phyloP scores from a whole-genome alignment of 2,888 invertebrate species.

The Drosophila austrosaltans region DNA sequence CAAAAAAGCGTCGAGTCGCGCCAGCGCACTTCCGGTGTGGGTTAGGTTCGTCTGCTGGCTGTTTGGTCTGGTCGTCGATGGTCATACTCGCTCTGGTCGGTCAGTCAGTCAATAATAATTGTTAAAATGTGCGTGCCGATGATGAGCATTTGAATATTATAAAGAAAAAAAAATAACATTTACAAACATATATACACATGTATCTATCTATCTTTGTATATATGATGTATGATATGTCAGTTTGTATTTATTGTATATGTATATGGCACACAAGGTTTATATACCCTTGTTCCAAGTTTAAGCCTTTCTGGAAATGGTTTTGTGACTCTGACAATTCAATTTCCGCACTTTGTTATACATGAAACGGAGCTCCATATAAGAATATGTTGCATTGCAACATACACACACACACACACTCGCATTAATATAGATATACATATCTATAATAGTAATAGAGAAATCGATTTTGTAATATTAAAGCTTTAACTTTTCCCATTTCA shows the following conservation, averaged over 20 bases:
- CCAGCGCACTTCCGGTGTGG: constrained; percentile 55
- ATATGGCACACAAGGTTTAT: constrained; percentile 3
- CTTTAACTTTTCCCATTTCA: constrained; percentile 1
- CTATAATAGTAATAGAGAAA: not conserved
- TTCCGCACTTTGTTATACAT: constrained; percentile 46
- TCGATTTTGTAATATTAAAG: not conserved
- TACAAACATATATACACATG: constrained; percentile 16
- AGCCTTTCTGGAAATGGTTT: constrained; percentile 43
- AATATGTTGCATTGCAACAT: constrained; percentile 26
- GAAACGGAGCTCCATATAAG: constrained; percentile 3
- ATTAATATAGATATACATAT: not conserved
- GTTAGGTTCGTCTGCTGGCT: constrained; percentile 33
- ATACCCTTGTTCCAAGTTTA: constrained; percentile 41
- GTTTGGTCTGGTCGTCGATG: constrained; percentile 8
- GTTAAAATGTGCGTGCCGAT: constrained; percentile 65
- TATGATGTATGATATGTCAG: not conserved
- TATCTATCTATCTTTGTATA: not conserved
- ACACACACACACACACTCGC: not conserved
- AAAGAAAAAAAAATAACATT: constrained; percentile 8
- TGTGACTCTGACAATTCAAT: constrained; percentile 47
- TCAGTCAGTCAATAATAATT: constrained; percentile 56
- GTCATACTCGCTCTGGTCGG: not conserved
- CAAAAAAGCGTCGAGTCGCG: constrained; percentile 39
- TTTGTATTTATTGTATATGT: not conserved
- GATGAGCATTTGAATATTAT: constrained; percentile 62